These are phyloP conservation scores for Cnemophilus loriae DNA, from an alignment of 2,113 vertebrate species.

Conservation along the genomic window DNA sequence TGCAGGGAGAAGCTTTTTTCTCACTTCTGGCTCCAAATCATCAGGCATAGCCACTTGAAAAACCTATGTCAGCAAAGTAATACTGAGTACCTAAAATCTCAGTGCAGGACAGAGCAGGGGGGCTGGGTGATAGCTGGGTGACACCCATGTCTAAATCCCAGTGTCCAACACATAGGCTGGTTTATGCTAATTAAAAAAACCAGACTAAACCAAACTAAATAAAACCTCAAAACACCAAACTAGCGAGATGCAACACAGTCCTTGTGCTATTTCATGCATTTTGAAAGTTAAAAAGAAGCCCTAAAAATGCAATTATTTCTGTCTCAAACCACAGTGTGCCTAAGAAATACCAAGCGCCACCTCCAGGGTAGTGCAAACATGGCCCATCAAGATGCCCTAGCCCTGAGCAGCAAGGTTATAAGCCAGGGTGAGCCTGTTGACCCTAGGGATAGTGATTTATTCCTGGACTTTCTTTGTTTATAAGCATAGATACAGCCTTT, in stretches of 20 bases:
- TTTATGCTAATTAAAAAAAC: accelerated
- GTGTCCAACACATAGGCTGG: not conserved
- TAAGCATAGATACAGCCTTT: not conserved
- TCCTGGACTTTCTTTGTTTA: not conserved
- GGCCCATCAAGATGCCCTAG: not conserved
- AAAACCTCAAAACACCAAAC: not conserved
- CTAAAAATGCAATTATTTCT: not conserved
- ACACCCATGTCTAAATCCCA: not conserved
- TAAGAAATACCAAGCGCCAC: not conserved
- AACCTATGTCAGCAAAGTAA: not conserved
- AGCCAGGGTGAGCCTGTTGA: not conserved
- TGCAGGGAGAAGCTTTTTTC: not conserved
- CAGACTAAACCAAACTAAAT: not conserved
- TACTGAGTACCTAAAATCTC: not conserved
- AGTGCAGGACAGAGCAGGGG: not conserved
- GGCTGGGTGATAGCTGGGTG: not conserved
- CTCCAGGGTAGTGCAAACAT: not conserved
- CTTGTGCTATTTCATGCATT: not conserved
- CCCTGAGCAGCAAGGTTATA: not conserved
- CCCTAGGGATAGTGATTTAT: not conserved
- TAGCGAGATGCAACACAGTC: not conserved
- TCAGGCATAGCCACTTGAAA: not conserved
- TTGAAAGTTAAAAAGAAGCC: not conserved
- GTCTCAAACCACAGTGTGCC: not conserved
- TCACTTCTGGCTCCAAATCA: not conserved